These are phyloP conservation scores for Conus betulinus DNA, from an alignment of 1,140 invertebrate species.

Conservation along the genomic window DNA sequence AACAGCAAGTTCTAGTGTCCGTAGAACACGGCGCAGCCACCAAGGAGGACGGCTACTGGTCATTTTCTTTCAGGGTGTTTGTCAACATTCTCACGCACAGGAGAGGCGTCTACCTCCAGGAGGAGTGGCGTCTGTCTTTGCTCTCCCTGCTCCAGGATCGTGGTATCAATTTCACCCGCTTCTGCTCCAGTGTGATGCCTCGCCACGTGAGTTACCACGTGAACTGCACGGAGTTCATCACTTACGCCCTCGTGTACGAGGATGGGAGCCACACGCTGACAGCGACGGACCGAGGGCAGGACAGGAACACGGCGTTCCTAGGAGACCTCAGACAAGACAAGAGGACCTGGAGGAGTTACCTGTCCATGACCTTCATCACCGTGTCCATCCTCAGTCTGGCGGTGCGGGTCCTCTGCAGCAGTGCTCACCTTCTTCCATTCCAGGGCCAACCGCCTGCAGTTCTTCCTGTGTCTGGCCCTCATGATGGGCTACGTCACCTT, in stretches of 20 bases:
- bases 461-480: constrained; percentile 13
- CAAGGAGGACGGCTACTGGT: background rate
- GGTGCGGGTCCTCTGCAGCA: background rate
- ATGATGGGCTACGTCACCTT: constrained; percentile 7
- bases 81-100: background rate
- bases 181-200: background rate
- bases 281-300: background rate
- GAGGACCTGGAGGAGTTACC: background rate
- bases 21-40: background rate
- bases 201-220: background rate
- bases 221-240: background rate
- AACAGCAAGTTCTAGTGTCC: background rate
- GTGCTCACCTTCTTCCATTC: constrained; percentile 12
- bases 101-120: background rate
- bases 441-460: background rate
- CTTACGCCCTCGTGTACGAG: background rate
- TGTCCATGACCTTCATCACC: background rate
- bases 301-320: background rate
- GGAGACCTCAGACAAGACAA: background rate
- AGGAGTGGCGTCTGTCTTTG: background rate
- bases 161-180: background rate
- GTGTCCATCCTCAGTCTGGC: background rate
- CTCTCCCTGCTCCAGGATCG: background rate
- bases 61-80: background rate
- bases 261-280: background rate